Conservation (phyloP, 2,113 vertebrate genomes). For the Zingel zingel region DNA sequence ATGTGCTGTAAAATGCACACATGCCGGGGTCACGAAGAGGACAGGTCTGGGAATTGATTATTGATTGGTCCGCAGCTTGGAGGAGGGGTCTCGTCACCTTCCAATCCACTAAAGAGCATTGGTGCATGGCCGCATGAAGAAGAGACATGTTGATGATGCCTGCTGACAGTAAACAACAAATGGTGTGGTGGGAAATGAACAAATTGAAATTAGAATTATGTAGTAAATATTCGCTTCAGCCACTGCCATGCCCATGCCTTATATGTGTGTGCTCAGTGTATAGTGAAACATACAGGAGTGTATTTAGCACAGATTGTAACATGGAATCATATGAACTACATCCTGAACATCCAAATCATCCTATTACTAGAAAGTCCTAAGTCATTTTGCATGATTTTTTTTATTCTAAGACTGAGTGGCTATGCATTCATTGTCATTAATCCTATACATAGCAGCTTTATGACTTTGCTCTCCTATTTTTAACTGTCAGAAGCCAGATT, state of each 20-base stretch:
- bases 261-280: background rate
- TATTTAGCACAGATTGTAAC: background rate
- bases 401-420: background rate
- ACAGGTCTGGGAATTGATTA: slow-evolving; percentile 44
- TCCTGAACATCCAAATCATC: background rate
- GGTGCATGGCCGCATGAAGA: background rate
- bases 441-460: slow-evolving; percentile 14
- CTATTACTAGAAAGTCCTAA: background rate
- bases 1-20: background rate
- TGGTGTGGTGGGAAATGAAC: background rate
- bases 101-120: background rate
- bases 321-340: background rate
- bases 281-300: background rate
- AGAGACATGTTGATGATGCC: background rate
- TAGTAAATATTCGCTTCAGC: background rate
- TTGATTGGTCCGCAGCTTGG: slow-evolving; percentile 35
- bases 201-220: background rate
- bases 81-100: slow-evolving; percentile 8
- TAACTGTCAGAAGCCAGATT: slow-evolving; percentile 63
- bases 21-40: slow-evolving; percentile 20
- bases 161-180: background rate
- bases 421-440: slow-evolving; percentile 4
- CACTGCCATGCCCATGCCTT: background rate
- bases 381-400: background rate
- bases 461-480: slow-evolving; percentile 53